Percentiles rank a stretch among this genome's conserved stretches.
phyloP scores from a whole-genome alignment of 2,888 invertebrate species.

The Unio delphinus region DNA sequence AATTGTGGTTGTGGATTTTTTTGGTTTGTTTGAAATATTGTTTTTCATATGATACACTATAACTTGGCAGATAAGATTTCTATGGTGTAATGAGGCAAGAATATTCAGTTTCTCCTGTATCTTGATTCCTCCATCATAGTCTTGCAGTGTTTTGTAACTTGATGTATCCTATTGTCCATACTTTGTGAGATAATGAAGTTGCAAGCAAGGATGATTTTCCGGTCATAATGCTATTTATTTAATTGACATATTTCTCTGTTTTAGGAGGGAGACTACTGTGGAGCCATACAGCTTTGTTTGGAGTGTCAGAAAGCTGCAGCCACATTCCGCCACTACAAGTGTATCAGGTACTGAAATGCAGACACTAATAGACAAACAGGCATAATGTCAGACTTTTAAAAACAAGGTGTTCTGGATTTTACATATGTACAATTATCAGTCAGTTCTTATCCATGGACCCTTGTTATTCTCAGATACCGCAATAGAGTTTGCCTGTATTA shows the following conservation, averaged over 20 bases:
- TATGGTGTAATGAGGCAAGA: no score
- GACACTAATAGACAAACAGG: not conserved
- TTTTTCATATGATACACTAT: no score
- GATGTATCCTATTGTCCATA: no score
- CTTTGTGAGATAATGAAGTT: not conserved
- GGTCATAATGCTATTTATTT: not conserved
- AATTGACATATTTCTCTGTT: not conserved
- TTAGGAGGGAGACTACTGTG: constrained; percentile 88
- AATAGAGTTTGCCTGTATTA: no score
- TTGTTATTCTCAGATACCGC: no score
- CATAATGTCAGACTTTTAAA: not conserved
- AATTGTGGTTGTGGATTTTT: no score
- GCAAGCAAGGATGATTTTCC: not conserved
- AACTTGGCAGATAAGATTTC: no score
- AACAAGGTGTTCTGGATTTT: not conserved
- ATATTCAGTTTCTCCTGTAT: no score
- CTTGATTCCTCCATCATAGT: no score
- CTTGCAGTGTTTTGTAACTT: no score
- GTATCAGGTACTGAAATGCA: constrained; percentile 76
- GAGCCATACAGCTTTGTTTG: constrained; percentile 89
- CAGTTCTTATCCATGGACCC: no score
- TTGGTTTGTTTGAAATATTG: no score
- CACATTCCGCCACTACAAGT: constrained; percentile 89
- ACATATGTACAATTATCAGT: not conserved
- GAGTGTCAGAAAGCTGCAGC: constrained; percentile 90